Evolutionary conservation across 1,140 invertebrate species (phyloP), one percentile per base, ranked within the genome.

Genomic region (Anoplophora glabripennis): DNA sequence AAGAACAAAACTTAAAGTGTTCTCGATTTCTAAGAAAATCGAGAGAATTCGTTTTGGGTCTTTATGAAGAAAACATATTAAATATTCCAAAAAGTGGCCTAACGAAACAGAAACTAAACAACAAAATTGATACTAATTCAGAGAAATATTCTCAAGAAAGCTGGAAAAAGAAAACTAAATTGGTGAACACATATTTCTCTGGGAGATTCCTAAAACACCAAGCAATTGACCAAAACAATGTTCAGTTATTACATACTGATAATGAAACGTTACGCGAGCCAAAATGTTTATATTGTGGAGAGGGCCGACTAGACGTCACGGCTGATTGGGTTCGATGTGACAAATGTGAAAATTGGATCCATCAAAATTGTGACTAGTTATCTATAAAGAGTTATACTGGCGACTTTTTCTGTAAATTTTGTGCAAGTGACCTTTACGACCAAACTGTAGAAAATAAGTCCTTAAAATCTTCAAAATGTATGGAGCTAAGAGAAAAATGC

Each of bases 261-360:
- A 21, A 49, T 12, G 42, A 46, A 47, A 21, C 18, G 21, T 7
- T 40, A 14, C 11, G n/a, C 7, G 36, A 48, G 2, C 2, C 5
- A 4, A 18, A 53, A 4, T 59, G 57, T 18, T 14, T 59, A 28
- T 52, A 59, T 34, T 59, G 57, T 52, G 33, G 41, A 4, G 10
- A 3, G 5, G 57, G 38, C 11, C 9, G 40, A 4, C 14, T 59
- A 7, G 49, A 59, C 7, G 10, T 11, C 10, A 59, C 57, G 8
- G 41, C 35, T 4, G 33, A 49, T n/a, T 59, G 49, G 57, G 42
- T 59, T 37, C 35, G 17, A 12, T 57, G 55, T 41, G 55, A 57
- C 48, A 7, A 3, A 14, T 57, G 47, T 37, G 14, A 40, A 1
- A 1, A n/a, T 3, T 48, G 46, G 42, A 15, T 45, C 17, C 42